These are phyloP conservation scores for Automeris io DNA, from an alignment of 2,888 invertebrate species.

Conservation along the genomic window DNA sequence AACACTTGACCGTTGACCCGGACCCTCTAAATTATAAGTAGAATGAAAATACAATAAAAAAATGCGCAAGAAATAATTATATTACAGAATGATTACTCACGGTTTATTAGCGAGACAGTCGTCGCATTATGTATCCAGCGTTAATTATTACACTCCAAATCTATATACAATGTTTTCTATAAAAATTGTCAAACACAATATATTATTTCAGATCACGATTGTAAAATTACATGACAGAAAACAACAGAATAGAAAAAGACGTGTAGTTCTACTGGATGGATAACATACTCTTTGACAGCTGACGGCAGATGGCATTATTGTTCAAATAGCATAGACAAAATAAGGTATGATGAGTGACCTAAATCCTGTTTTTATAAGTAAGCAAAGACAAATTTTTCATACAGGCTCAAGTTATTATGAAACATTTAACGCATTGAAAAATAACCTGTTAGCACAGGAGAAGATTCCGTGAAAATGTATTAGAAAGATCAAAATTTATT, in stretches of 20 bases:
- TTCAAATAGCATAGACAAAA: slow-evolving; percentile 42
- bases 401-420: too few relatives aligned
- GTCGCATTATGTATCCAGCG: slow-evolving; percentile 25
- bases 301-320: slow-evolving; percentile 26
- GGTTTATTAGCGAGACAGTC: slow-evolving; percentile 31
- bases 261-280: slow-evolving; percentile 48
- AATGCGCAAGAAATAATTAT: slow-evolving; percentile 36
- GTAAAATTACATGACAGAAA: slow-evolving; percentile 56
- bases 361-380: too few relatives aligned
- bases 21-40: slow-evolving; percentile 4
- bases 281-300: slow-evolving; percentile 27
- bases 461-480: too few relatives aligned
- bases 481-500: too few relatives aligned
- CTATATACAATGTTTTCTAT: slow-evolving; percentile 34
- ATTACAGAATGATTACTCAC: slow-evolving; percentile 48
- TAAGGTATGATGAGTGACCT: slow-evolving; percentile 36
- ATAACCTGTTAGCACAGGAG: too few relatives aligned
- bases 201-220: slow-evolving; percentile 50
- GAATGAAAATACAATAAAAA: slow-evolving; percentile 24
- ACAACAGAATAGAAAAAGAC: slow-evolving; percentile 65
- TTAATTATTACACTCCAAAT: slow-evolving; percentile 36
- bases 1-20: slow-evolving; percentile 2
- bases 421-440: too few relatives aligned
- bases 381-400: too few relatives aligned
- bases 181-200: slow-evolving; percentile 35